A percentile compares a stretch with the other conserved stretches of the same genome.
Conservation (phyloP, 2,113 vertebrate genomes). For the Piaya cayana region DNA sequence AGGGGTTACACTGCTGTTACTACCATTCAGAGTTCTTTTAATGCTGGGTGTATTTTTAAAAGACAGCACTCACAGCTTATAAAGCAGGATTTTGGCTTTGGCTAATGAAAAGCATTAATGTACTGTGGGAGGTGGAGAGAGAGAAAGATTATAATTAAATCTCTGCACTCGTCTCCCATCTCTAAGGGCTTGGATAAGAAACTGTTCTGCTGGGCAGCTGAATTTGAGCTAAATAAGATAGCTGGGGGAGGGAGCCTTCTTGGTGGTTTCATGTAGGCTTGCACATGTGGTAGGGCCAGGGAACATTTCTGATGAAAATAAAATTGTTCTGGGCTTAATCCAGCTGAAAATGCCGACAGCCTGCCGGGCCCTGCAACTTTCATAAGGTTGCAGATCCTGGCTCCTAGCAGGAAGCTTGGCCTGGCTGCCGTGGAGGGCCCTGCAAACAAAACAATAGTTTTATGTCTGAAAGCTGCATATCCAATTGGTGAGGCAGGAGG, state of each 20-base stretch:
- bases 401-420: constrained; percentile 52
- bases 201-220: constrained; percentile 64
- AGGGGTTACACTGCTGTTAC: not conserved
- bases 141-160: constrained; percentile 70
- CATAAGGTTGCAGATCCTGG: constrained; percentile 61
- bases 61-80: constrained; percentile 54
- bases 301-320: constrained; percentile 71
- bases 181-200: constrained; percentile 67
- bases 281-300: constrained; percentile 62
- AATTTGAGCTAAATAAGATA: constrained; percentile 61
- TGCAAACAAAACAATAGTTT: constrained; percentile 48
- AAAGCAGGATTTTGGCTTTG: constrained; percentile 58
- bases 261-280: constrained; percentile 59
- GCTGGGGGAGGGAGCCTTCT: constrained; percentile 62
- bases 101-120: constrained; percentile 63
- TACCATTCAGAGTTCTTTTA: constrained; percentile 49
- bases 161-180: constrained; percentile 53
- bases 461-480: not conserved
- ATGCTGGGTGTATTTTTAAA: constrained; percentile 39
- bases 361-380: constrained; percentile 57
- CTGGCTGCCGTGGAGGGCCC: not conserved
- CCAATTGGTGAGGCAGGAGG: not conserved
- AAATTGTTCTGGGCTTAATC: constrained; percentile 61
- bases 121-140: constrained; percentile 65
- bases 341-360: constrained; percentile 60